These are phyloP conservation scores for Istiophorus platypterus DNA, from an alignment of 2,113 vertebrate species.

Conservation along the genomic window DNA sequence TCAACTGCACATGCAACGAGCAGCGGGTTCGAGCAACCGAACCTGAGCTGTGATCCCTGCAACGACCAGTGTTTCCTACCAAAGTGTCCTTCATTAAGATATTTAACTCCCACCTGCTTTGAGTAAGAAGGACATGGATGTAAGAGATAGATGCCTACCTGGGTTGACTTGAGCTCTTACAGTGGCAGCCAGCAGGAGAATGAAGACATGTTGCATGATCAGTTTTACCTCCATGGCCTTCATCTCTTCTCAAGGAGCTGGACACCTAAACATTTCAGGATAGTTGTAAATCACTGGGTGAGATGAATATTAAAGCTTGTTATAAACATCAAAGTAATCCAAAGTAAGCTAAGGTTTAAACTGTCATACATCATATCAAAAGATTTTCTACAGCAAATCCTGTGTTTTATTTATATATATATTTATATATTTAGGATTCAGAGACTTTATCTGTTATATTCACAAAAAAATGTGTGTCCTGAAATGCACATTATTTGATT, in stretches of 20 bases:
- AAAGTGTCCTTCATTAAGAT: background rate
- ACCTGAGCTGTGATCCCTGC: background rate
- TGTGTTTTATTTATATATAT: background rate
- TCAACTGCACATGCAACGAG: background rate
- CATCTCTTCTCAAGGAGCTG: conserved; percentile 39
- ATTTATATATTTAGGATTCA: background rate
- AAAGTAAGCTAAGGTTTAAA: background rate
- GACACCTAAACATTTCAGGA: conserved; percentile 37
- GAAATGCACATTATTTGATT: background rate
- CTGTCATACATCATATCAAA: background rate
- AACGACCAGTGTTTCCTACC: background rate
- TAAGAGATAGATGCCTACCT: conserved; percentile 58
- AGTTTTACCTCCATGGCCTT: conserved; percentile 55
- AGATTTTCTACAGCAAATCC: background rate
- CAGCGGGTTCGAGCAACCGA: background rate
- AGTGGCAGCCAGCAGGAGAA: conserved; percentile 62
- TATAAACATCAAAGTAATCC: background rate
- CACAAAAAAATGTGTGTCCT: background rate
- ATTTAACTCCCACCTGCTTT: too few species aligned
- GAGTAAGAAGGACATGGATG: background rate
- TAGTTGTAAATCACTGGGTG: background rate
- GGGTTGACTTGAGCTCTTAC: conserved; percentile 79
- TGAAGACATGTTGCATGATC: conserved; percentile 35
- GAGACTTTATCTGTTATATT: background rate
- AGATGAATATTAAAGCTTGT: background rate